A percentile compares a stretch with the other conserved stretches of the same genome.
These are phyloP conservation scores for Malaclemys terrapin DNA, from an alignment of 2,113 vertebrate species.

Conservation along the genomic window DNA sequence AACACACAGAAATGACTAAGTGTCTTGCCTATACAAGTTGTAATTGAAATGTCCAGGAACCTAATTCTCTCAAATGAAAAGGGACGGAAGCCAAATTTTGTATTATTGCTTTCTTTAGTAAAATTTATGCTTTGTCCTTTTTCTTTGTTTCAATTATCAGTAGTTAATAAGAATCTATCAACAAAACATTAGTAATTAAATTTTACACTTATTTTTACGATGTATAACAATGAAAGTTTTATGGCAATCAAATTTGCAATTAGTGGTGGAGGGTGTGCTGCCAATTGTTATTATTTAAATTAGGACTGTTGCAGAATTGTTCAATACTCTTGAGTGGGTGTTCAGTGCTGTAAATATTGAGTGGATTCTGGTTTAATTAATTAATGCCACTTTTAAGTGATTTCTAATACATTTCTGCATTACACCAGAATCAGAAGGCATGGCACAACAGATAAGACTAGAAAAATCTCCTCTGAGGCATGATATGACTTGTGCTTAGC, in stretches of 20 bases:
- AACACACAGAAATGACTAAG: not conserved
- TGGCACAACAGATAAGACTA: not conserved
- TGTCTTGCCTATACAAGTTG: not conserved
- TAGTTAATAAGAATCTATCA: not conserved
- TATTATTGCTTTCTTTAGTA: not conserved
- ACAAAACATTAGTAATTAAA: constrained; percentile 14
- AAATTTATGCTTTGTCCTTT: not conserved
- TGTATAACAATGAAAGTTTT: constrained; percentile 4
- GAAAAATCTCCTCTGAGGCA: not conserved
- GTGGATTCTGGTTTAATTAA: constrained; percentile 11
- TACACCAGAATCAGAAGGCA: not conserved
- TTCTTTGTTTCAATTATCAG: not conserved
- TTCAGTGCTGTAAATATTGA: constrained; percentile 6
- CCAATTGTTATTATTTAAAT: constrained; percentile 12
- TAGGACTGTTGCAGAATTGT: constrained; percentile 10
- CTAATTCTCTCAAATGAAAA: constrained; percentile 8
- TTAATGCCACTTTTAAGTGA: not conserved
- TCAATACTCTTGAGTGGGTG: not conserved
- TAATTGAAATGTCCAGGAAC: constrained; percentile 43
- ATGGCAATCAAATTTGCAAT: not conserved
- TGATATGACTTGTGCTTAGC: not conserved
- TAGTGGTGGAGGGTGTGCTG: not conserved
- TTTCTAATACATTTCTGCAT: constrained; percentile 4
- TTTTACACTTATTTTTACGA: not conserved
- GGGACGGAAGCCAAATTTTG: not conserved